Percentiles rank a stretch among this genome's conserved stretches.
These are phyloP conservation scores for Diabrotica balteata DNA, from an alignment of 2,888 invertebrate species.

Conservation along the genomic window DNA sequence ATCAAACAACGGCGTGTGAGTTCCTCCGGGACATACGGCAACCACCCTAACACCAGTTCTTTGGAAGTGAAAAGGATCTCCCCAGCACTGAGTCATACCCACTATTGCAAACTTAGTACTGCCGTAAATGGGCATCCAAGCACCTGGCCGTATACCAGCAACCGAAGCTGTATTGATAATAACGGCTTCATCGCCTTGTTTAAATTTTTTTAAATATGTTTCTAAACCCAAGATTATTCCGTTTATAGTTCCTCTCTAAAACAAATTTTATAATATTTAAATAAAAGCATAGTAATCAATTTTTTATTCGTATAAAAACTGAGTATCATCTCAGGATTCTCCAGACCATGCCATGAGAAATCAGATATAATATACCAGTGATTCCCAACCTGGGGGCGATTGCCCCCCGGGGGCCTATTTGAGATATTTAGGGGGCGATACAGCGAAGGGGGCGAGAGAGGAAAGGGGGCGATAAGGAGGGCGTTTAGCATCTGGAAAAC, in stretches of 20 bases:
- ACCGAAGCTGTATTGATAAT: slow-evolving; percentile 40
- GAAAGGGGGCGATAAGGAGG: too few relatives aligned
- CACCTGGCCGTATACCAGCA: slow-evolving; percentile 28
- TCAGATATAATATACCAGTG: too few relatives aligned
- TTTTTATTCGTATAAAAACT: too few relatives aligned
- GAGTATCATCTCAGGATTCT: too few relatives aligned
- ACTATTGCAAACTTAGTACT: slow-evolving; percentile 38
- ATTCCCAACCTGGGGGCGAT: too few relatives aligned
- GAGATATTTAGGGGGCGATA: too few relatives aligned
- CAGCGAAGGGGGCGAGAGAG: too few relatives aligned
- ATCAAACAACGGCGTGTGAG: slow-evolving; percentile 55
- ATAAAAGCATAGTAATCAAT: too few relatives aligned
- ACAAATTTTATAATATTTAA: not conserved
- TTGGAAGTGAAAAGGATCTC: slow-evolving; percentile 46
- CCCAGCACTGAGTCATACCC: slow-evolving; percentile 39
- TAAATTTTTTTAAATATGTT: slow-evolving; percentile 37
- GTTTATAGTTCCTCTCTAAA: slow-evolving; percentile 47
- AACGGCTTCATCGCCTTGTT: slow-evolving; percentile 37
- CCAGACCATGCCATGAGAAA: too few relatives aligned
- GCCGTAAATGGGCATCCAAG: slow-evolving; percentile 34
- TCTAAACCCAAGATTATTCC: slow-evolving; percentile 40
- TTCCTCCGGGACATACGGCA: slow-evolving; percentile 64
- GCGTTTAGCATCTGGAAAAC: too few relatives aligned
- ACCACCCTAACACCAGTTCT: slow-evolving; percentile 62
- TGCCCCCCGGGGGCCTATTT: too few relatives aligned